Evolutionary conservation across 2,113 vertebrate species (phyloP).

Genomic region (Petrocephalus zakoni): DNA sequence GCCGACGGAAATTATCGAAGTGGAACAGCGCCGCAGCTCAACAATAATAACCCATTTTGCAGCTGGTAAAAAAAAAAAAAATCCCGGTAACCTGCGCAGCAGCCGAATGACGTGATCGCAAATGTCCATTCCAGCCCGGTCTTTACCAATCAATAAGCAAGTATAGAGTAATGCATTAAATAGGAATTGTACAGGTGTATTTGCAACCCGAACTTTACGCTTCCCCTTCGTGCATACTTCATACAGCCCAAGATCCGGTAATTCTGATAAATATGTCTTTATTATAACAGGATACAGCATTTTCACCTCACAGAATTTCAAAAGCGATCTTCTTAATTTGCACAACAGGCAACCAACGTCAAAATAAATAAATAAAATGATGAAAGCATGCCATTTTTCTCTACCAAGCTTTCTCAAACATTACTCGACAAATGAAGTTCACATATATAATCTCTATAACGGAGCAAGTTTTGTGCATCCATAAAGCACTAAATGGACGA

Average conservation of each 20-base stretch:
- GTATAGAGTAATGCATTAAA: neutral
- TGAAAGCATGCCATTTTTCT: neutral
- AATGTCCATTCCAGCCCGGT: neutral
- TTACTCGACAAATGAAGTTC: neutral
- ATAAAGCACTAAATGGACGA: neutral
- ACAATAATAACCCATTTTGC: neutral
- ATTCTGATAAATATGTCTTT: neutral
- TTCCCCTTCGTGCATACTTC: neutral
- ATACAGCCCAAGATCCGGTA: neutral
- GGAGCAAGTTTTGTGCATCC: neutral
- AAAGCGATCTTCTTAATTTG: neutral
- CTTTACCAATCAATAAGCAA: neutral
- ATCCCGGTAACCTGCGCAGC: neutral
- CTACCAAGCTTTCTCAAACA: neutral
- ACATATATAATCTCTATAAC: neutral
- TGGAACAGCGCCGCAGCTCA: neutral
- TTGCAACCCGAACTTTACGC: neutral
- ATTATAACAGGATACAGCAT: neutral
- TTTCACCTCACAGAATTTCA: neutral
- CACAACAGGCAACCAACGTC: neutral
- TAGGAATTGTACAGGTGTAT: neutral
- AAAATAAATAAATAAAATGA: neutral
- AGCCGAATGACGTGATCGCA: neutral
- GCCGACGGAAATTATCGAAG: constrained; percentile 16
- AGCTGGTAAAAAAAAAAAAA: neutral